Conservation (phyloP, 64 coral and sea anemone species). For the Montipora foliosa region DNA sequence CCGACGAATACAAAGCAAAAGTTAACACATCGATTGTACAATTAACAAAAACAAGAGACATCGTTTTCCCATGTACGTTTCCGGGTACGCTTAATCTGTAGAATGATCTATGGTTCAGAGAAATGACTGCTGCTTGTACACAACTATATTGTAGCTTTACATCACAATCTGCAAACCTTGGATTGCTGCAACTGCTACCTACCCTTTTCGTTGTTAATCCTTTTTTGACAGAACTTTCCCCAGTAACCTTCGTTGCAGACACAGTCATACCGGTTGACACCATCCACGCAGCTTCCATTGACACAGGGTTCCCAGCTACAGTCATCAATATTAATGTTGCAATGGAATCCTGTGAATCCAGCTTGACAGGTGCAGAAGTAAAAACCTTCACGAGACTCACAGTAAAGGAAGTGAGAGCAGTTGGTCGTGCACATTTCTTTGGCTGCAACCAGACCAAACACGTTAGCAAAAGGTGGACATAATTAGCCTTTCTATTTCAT, state of each 20-base stretch:
- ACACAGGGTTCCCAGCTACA: slow-evolving; percentile 81
- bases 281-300: slow-evolving; percentile 81
- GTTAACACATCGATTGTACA: no score
- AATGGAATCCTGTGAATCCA: slow-evolving; percentile 79
- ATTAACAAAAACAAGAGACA: no score
- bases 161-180: no score
- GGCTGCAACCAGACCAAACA: not conserved
- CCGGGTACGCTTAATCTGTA: no score
- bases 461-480: no score
- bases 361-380: slow-evolving; percentile 1
- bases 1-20: no score
- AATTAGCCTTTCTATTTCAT: no score
- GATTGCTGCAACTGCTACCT: no score
- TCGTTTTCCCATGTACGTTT: no score
- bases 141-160: no score
- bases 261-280: slow-evolving; percentile 79
- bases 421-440: not conserved
- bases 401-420: slow-evolving; percentile 4
- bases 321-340: slow-evolving; percentile 92
- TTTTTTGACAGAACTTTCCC: slow-evolving; percentile 55
- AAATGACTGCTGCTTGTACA: no score
- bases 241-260: slow-evolving; percentile 75
- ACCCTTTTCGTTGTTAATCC: slow-evolving; percentile 40
- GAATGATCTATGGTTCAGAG: no score
- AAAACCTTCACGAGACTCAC: not conserved